phyloP scores from a whole-genome alignment of 2,113 vertebrate genomes.

The Marcusenius ussheri region DNA sequence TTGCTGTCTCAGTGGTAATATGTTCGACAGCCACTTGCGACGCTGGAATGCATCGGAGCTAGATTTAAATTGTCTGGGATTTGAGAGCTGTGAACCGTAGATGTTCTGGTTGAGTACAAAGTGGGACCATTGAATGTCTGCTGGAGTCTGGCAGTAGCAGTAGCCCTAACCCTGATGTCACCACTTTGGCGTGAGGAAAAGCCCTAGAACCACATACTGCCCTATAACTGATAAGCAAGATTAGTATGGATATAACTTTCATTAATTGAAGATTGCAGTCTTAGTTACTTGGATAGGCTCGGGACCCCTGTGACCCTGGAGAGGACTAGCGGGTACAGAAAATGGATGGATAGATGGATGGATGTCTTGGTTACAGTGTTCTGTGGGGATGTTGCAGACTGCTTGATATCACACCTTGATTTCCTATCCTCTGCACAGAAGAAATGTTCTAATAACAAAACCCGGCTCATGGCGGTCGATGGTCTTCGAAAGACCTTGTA shows the following conservation, averaged over 20 bases:
- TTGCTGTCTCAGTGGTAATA: neutral
- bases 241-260: neutral
- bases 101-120: neutral
- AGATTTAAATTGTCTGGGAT: neutral
- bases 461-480: neutral
- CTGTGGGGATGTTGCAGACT: neutral
- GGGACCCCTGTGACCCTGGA: neutral
- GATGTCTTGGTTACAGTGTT: neutral
- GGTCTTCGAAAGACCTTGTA: neutral
- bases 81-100: neutral
- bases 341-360: neutral
- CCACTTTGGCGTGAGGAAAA: neutral
- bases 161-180: neutral
- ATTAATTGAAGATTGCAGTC: neutral
- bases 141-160: neutral
- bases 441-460: neutral
- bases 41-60: neutral
- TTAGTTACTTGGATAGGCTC: neutral
- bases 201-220: neutral
- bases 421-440: neutral
- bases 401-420: neutral
- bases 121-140: neutral
- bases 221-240: neutral
- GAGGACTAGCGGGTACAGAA: neutral
- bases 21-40: too few species aligned